Base-by-base conservation (phyloP, 2,113 vertebrate genomes). In the Alexandromys fortis region DNA sequence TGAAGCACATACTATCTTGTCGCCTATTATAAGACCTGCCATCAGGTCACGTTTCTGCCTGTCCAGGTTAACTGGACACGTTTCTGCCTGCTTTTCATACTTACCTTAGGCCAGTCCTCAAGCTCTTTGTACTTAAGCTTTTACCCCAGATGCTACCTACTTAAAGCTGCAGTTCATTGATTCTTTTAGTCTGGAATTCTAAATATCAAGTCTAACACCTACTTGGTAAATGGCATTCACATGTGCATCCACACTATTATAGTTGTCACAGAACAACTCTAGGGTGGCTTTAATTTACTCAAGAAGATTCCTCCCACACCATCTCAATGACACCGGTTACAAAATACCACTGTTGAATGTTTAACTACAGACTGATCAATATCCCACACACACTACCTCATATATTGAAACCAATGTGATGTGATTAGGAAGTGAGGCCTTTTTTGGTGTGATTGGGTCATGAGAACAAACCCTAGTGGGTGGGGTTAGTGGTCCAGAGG, bases 81-180 rank as follows among this genome's bases (percentile, higher is more conserved):
- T 33, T 90, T 82, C 76, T 68, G 11, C 3, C 76, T 88, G 58
- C 14, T 14, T 94, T 55, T 93, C 47, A 79, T 63, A 73, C 3
- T 61, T 70, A 76, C 4, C 16, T 85, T 87, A n/a, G 38, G 55
- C 47, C 94, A 89, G 67, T 97, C 82, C 77, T 90, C 45, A 67
- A 77, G 16, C 12, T 89, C 35, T 88, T 55, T 94, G 45, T 65
- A 86, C 12, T 75, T 73, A 47, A 68, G 78, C 16, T 58, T 83
- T 82, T n/a, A 68, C n/a, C 67, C 76, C 19, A 67, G 79, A 70
- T 9, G 79, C 52, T 52, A 70, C 2, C 82, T 87, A 85, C n/a
- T 91, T 63, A 45, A 88, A 94, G 89, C 8, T 47, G 55, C 5
- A 92, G n/a, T 70, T 95, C n/a, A 83, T 87, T 75, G 67, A 38